Evolutionary conservation across 1,140 invertebrate species (phyloP).

Genomic region (Lucilia cuprina): DNA sequence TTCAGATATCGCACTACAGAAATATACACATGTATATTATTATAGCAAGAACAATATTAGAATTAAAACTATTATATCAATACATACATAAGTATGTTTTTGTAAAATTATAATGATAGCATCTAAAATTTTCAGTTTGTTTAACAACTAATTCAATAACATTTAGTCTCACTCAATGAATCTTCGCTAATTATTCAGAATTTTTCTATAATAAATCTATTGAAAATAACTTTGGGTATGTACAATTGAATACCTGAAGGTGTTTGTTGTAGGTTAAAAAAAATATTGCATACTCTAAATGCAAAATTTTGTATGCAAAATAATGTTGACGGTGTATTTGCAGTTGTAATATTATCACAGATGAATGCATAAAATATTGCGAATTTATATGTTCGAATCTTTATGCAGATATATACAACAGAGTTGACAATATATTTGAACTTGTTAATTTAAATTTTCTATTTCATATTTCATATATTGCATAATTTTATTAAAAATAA

Average conservation of each 20-base stretch:
- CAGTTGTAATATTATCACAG: slow-evolving; percentile 2
- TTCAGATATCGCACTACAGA: no score
- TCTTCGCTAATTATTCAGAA: no score
- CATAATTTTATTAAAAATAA: no score
- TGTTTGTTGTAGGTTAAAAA: neutral
- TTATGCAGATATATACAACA: neutral
- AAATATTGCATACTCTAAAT: neutral
- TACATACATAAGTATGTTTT: no score
- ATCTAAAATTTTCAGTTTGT: no score
- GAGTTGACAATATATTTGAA: neutral
- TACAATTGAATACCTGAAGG: neutral
- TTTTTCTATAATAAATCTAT: neutral
- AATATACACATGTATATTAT: no score
- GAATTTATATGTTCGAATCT: neutral
- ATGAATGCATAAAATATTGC: neutral
- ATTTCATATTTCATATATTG: no score
- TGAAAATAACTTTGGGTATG: neutral
- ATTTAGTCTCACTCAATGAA: no score
- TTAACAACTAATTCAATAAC: no score
- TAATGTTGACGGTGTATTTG: neutral
- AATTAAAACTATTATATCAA: no score
- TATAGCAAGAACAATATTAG: no score
- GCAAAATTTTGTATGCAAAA: neutral
- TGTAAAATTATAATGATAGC: no score
- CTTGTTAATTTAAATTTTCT: neutral